Conservation (phyloP, 1,140 invertebrate genomes). For the Leptinotarsa defecta region DNA sequence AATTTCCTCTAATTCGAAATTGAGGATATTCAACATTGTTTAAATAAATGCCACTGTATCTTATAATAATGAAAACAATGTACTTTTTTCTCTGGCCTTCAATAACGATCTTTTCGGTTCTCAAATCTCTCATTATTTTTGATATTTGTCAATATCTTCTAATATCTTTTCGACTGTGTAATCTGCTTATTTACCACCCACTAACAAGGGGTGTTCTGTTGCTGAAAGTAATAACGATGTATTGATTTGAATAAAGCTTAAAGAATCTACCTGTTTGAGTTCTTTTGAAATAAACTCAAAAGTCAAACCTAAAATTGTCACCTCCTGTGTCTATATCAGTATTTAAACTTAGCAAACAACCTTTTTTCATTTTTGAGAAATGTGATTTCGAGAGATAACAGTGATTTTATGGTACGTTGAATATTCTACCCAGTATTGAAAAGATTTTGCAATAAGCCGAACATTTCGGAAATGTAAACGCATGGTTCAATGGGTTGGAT, state of each 20-base stretch:
- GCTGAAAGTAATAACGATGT: background rate
- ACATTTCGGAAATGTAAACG: no score
- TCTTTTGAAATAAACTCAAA: background rate
- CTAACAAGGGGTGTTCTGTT: background rate
- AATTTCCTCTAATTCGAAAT: no score
- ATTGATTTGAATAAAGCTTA: background rate
- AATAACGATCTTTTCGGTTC: no score
- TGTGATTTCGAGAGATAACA: background rate
- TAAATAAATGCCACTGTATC: no score
- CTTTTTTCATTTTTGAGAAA: background rate
- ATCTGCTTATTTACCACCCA: conserved; percentile 6
- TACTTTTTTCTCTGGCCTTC: no score
- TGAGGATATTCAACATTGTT: no score
- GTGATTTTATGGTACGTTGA: background rate
- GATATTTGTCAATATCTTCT: no score
- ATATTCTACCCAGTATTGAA: background rate
- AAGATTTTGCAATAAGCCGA: background rate
- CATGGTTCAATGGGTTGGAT: no score
- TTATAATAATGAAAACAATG: no score
- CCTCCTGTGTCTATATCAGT: background rate
- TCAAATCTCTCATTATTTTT: no score
- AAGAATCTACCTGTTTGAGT: background rate
- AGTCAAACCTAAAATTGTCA: background rate
- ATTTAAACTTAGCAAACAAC: background rate
- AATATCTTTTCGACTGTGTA: background rate